Evolutionary conservation across 2,888 invertebrate genomes (phyloP).

Genomic region (Pterobdella sp.): DNA sequence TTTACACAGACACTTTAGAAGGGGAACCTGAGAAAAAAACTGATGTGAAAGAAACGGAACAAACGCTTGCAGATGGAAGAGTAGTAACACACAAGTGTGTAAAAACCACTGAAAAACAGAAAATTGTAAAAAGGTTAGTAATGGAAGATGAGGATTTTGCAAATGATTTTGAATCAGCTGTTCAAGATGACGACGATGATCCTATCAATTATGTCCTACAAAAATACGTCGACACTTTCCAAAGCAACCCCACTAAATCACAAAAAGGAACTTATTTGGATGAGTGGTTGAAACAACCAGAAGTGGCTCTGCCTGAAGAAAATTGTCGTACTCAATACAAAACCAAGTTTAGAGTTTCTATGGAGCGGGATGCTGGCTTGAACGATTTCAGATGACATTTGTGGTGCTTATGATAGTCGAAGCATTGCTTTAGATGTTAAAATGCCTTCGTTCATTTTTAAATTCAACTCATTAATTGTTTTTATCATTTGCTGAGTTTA

Average conservation of each 20-base stretch:
- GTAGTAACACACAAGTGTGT: conserved; percentile 32
- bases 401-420: too few species aligned
- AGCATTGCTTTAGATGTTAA: too few species aligned
- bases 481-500: too few species aligned
- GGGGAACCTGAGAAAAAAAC: conserved; percentile 34
- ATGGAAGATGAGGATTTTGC: conserved; percentile 18
- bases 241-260: neutral
- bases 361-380: conserved; percentile 21
- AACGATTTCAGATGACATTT: neutral
- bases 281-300: conserved; percentile 22
- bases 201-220: neutral
- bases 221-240: conserved; percentile 16
- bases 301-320: neutral
- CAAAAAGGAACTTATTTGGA: conserved; percentile 11
- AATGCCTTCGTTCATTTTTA: too few species aligned
- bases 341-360: conserved; percentile 23
- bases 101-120: conserved; percentile 34
- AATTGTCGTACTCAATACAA: neutral
- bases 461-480: too few species aligned
- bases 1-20: conserved; percentile 35
- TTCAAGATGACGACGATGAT: conserved; percentile 21
- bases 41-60: conserved; percentile 34
- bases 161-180: too few species aligned
- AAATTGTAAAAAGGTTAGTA: conserved; percentile 34
- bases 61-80: conserved; percentile 34